Conservation (phyloP, 2,797 vertebrate genomes). For the Apogon talboti region DNA sequence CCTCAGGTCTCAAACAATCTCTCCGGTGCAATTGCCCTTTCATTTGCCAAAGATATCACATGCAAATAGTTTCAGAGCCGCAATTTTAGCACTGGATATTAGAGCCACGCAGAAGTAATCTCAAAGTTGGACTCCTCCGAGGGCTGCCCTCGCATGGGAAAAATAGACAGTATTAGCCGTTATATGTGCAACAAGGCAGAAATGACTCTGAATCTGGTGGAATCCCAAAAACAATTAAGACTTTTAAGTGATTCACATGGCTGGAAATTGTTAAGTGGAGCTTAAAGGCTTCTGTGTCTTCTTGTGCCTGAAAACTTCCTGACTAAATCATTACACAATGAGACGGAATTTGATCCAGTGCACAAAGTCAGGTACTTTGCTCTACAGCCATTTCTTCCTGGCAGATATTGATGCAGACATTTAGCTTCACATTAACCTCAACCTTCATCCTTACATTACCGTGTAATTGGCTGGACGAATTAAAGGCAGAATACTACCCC, state of each 20-base stretch:
- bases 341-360: slow-evolving; percentile 51
- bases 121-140: slow-evolving; percentile 6
- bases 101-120: slow-evolving; percentile 18
- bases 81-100: slow-evolving; percentile 14
- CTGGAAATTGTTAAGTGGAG: slow-evolving; percentile 16
- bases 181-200: background rate
- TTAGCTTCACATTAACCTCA: slow-evolving; percentile 67
- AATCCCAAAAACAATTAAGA: slow-evolving; percentile 26
- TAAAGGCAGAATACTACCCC: slow-evolving; percentile 36
- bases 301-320: slow-evolving; percentile 33
- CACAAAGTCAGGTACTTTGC: slow-evolving; percentile 58
- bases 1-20: slow-evolving; percentile 49
- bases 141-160: background rate
- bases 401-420: slow-evolving; percentile 67
- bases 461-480: slow-evolving; percentile 62
- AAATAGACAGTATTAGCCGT: background rate
- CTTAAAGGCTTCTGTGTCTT: slow-evolving; percentile 22
- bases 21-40: slow-evolving; percentile 26
- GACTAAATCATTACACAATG: slow-evolving; percentile 59
- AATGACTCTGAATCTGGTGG: background rate
- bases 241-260: slow-evolving; percentile 28
- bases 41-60: slow-evolving; percentile 46
- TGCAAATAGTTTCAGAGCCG: slow-evolving; percentile 48
- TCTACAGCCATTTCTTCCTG: slow-evolving; percentile 56
- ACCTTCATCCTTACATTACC: slow-evolving; percentile 63